Percentiles rank a stretch among this genome's conserved stretches.
phyloP scores from a whole-genome alignment of 1,140 invertebrate species.

The Aphaenogaster rudis region DNA sequence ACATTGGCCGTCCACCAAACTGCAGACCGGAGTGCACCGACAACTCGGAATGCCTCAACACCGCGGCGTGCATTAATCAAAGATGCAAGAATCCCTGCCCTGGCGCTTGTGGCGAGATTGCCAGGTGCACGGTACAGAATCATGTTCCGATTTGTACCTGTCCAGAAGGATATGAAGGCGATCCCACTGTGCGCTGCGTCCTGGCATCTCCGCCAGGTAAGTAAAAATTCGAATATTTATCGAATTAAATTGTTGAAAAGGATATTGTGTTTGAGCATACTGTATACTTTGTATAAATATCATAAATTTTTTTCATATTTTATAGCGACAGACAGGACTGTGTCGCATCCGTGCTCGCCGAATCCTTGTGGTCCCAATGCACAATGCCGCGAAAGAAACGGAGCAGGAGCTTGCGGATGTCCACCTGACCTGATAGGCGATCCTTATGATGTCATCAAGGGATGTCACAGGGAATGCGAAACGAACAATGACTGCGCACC shows the following conservation, averaged over 20 bases:
- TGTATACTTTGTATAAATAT: neutral
- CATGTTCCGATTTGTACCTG: constrained; percentile 92
- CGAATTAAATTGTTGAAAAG: neutral
- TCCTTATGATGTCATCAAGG: constrained; percentile 89
- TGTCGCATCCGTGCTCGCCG: constrained; percentile 90
- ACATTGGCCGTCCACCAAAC: constrained; percentile 92
- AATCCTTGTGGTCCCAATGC: constrained; percentile 94
- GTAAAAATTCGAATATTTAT: constrained; percentile 43
- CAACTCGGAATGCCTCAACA: constrained; percentile 91
- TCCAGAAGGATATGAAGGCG: constrained; percentile 92
- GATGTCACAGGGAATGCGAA: constrained; percentile 93
- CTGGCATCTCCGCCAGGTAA: constrained; percentile 84
- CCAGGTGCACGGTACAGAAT: constrained; percentile 92
- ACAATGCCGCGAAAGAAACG: constrained; percentile 92
- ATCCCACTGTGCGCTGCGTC: constrained; percentile 90
- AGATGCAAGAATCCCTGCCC: constrained; percentile 93
- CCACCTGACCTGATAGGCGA: constrained; percentile 92
- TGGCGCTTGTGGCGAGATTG: constrained; percentile 92
- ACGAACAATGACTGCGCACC: constrained; percentile 91
- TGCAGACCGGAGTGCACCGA: constrained; percentile 93
- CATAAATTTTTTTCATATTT: constrained; percentile 40
- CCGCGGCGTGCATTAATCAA: constrained; percentile 92
- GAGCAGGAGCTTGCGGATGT: constrained; percentile 93
- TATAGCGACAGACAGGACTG: constrained; percentile 84
- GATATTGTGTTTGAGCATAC: neutral